Evolutionary conservation across 2,113 vertebrate species (phyloP), one percentile per base, ranked within the genome.

Genomic region (Microtus montanus): DNA sequence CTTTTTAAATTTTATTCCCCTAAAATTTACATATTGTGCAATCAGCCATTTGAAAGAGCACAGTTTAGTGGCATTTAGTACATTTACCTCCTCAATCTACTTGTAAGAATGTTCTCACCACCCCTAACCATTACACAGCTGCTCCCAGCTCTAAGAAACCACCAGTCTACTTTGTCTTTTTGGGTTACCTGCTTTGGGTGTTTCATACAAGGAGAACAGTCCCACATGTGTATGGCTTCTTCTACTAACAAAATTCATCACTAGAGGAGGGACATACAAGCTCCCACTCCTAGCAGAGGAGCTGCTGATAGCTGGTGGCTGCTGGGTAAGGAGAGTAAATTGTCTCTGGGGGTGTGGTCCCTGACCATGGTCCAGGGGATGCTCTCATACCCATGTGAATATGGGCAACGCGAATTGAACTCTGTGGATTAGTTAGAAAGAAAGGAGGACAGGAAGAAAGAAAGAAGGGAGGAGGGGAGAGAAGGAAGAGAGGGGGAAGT

Each of bases 41-140:
- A 74, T 26, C 71, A 77, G 38, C n/a, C 61, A 90, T 71, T 83
- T 93, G 41, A 33, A 91, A 94, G 15, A 58, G 64, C 75, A 84
- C 15, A 83, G 33, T 70, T 75, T 28, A 24, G 9, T 14, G 38
- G 38, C 22, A 10, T 20, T 82, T 82, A 38, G 11, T 26, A 24
- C 79, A 61, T 38, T 86, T 30, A 68, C 10, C 58, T 49, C 38
- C 33, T 87, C 41, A 71, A 2, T 80, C 93, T 82, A 38, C 28
- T 61, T 85, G 22, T 19, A 41, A 41, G 88, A 92, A 87, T 44
- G 28, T 64, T 86, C 63, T 83, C 44, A 71, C 87, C 88, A 49
- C 47, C 79, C 24, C 33, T n/a, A 68, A 28, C 52, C 24, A 33
- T 20, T 26, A 35, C 9, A 28, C 30, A 75, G 15, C 22, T 52